Evolutionary conservation across 2,797 vertebrate species (phyloP).

Genomic region (Catamblyrhynchus diadema): DNA sequence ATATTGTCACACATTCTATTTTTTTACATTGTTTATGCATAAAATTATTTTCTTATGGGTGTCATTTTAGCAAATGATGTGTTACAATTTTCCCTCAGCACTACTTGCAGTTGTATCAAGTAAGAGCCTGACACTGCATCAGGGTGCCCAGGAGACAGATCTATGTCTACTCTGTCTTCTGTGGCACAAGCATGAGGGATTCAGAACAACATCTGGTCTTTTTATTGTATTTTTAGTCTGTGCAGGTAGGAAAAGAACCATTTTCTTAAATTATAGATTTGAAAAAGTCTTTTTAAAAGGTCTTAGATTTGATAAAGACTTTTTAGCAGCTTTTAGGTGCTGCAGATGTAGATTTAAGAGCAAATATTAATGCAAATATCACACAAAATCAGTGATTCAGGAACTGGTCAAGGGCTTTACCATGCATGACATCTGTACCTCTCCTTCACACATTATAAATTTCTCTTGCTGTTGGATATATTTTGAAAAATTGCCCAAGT

Average conservation of each 20-base stretch:
- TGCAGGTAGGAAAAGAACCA: background rate
- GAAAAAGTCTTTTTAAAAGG: background rate
- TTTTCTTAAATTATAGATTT: background rate
- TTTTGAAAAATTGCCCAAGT: background rate
- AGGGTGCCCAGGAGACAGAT: background rate
- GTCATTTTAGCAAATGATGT: background rate
- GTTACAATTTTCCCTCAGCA: background rate
- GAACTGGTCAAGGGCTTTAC: background rate
- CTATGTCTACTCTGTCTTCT: background rate
- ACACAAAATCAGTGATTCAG: background rate
- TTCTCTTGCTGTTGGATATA: background rate
- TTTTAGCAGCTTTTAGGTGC: background rate
- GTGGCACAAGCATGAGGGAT: background rate
- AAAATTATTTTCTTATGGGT: background rate
- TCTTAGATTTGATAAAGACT: background rate
- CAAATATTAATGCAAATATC: background rate
- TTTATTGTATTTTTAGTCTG: background rate
- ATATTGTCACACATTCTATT: fast-evolving
- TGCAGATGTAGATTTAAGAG: background rate
- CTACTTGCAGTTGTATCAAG: background rate
- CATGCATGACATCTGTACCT: background rate
- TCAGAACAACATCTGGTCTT: background rate
- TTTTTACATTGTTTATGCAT: background rate
- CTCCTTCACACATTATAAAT: background rate
- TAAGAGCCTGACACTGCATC: background rate